Conservation (phyloP, 2,797 vertebrate species). For the Bovichtus variegatus region DNA sequence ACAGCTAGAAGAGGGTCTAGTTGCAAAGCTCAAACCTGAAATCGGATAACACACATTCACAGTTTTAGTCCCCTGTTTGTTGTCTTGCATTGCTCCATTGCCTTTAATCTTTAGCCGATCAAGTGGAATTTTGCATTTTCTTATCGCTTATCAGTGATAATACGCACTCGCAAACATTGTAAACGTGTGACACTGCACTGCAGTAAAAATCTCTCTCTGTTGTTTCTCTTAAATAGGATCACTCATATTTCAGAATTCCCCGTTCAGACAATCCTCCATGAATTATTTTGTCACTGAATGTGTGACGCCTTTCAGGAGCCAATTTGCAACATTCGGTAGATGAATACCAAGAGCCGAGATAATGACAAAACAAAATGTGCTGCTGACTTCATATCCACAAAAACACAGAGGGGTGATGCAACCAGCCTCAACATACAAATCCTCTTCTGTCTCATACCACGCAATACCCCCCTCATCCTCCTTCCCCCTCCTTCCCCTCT, state of each 20-base stretch:
- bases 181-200: conserved; percentile 64
- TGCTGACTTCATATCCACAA: conserved; percentile 81
- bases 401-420: conserved; percentile 82
- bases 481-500: conserved; percentile 54
- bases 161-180: conserved; percentile 39
- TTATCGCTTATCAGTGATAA: conserved; percentile 68
- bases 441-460: conserved; percentile 80
- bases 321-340: conserved; percentile 82
- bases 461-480: conserved; percentile 68
- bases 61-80: conserved; percentile 28
- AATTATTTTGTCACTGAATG: conserved; percentile 74
- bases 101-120: conserved; percentile 56
- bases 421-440: conserved; percentile 82
- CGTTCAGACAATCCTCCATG: conserved; percentile 75
- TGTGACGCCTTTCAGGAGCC: conserved; percentile 81
- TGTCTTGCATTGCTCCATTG: conserved; percentile 26
- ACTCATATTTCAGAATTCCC: conserved; percentile 69
- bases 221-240: conserved; percentile 73
- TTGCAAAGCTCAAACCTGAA: conserved; percentile 45
- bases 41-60: conserved; percentile 40
- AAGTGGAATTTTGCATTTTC: conserved; percentile 54
- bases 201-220: conserved; percentile 54
- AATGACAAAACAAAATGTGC: conserved; percentile 84
- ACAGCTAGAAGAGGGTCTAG: conserved; percentile 3
- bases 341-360: conserved; percentile 78